These are phyloP conservation scores for Cyprinodon brontotheroides DNA, from an alignment of 2,113 vertebrate species.

Conservation along the genomic window DNA sequence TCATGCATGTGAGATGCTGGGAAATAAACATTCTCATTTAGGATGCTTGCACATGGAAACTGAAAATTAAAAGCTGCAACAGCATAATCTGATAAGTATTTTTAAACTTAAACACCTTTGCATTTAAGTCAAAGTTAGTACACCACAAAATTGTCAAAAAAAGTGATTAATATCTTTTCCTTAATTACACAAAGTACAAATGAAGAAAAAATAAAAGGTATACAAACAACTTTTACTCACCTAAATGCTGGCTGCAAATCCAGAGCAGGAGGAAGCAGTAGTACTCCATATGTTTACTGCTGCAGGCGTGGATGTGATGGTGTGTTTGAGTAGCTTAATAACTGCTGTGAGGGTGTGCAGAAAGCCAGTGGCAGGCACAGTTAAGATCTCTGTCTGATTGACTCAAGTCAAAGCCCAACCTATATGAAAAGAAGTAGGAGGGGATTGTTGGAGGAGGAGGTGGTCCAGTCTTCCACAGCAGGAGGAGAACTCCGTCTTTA, in stretches of 20 bases:
- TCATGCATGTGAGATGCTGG: constrained; percentile 13
- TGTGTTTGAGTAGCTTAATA: constrained; percentile 35
- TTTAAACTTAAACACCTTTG: constrained; percentile 1
- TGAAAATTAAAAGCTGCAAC: not conserved
- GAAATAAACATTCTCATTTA: not conserved
- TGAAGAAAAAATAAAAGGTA: constrained; percentile 15
- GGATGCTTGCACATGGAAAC: rapidly evolving
- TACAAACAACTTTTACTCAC: constrained; percentile 77
- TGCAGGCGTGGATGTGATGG: constrained; percentile 50
- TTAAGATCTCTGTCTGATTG: constrained; percentile 79
- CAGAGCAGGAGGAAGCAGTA: constrained; percentile 86
- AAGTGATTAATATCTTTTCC: not conserved
- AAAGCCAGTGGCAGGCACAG: constrained; percentile 72
- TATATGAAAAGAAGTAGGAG: constrained; percentile 89
- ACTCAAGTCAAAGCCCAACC: constrained; percentile 78
- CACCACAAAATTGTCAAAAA: not conserved
- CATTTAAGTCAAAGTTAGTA: constrained; percentile 20
- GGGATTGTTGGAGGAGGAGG: constrained; percentile 81
- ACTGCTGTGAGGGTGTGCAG: constrained; percentile 56
- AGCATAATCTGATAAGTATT: not conserved
- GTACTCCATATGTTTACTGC: constrained; percentile 85
- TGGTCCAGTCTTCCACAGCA: constrained; percentile 73
- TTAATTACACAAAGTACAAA: constrained; percentile 8
- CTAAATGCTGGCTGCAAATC: constrained; percentile 86
- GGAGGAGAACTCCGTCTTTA: constrained; percentile 39